Evolutionary conservation across 2,113 vertebrate species (phyloP), one percentile per base, ranked within the genome.

Genomic region (Sialia sialis): DNA sequence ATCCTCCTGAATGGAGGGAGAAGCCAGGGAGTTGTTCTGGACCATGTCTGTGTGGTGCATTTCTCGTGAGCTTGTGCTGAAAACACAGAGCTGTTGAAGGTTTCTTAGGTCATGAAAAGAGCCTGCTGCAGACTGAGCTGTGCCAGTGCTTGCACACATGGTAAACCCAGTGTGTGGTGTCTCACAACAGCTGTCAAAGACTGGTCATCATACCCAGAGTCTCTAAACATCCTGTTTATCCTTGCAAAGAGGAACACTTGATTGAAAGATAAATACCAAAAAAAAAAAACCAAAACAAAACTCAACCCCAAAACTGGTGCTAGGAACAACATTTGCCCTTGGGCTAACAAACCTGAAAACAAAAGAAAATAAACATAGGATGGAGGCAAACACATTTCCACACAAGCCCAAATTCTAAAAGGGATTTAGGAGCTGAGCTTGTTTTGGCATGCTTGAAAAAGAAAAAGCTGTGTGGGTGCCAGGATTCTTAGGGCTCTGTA

Each of bases 321-420:
- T 91, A 91, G 84, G 81, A 95, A 84, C 90, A 95, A 84, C 87
- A 74, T 94, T 87, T 90, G 54, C 72, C 81, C 75, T 85, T 56
- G 68, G 94, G 94, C 96, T 94, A 95, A 92, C 82, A 81, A 95
- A 93, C 95, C 91, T 96, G 95, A 92, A 95, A 96, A 96, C 93
- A 96, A 96, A 96, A 91, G 85, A 93, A 95, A 96, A 96, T 91
- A 96, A 97, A 96, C 94, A 91, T 63, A 29, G 60, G 60, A 87
- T 86, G 56, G 67, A 96, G 75, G 86, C 91, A 95, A 88, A 77
- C 94, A 91, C 84, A 96, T 96, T 97, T 97, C 94, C 75, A 95
- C 83, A 77, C 85, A 52, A 70, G 85, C 69, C 79, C 75, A 84
- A 90, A 95, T 93, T 93, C 89, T 93, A 67, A 91, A 93, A 90